Conservation (phyloP, 2,113 vertebrate species). For the Crotalus viridis region DNA sequence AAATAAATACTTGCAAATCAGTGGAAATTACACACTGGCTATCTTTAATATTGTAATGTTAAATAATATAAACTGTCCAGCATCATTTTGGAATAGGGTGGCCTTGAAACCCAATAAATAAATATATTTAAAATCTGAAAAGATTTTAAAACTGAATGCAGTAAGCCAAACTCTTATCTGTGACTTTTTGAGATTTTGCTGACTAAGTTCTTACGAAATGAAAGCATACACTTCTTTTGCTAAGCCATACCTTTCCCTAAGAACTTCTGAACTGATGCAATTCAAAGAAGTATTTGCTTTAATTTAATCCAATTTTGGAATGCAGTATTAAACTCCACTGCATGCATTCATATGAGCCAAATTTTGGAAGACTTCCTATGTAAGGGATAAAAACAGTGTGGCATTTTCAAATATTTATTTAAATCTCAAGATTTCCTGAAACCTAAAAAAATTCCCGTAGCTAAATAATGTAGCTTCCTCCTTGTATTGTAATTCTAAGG, state of each 20-base stretch:
- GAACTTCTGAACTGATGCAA: not conserved
- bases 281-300: not conserved
- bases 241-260: not conserved
- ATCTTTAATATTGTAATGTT: not conserved
- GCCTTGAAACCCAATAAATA: not conserved
- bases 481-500: not conserved
- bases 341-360: not conserved
- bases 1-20: not conserved
- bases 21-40: not conserved
- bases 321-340: not conserved
- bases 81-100: not conserved
- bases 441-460: not conserved
- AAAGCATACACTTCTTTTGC: not conserved
- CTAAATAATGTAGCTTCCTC: not conserved
- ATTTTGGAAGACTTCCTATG: not conserved
- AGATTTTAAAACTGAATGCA: not conserved
- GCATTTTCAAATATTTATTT: not conserved
- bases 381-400: not conserved
- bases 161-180: not conserved
- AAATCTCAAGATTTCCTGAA: not conserved
- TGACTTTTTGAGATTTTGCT: not conserved
- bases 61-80: not conserved
- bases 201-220: not conserved
- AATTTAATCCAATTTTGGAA: not conserved
- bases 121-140: not conserved